Evolutionary conservation across 2,888 invertebrate species (phyloP), one percentile per base, ranked within the genome.

Genomic region (Resseliella maxima): DNA sequence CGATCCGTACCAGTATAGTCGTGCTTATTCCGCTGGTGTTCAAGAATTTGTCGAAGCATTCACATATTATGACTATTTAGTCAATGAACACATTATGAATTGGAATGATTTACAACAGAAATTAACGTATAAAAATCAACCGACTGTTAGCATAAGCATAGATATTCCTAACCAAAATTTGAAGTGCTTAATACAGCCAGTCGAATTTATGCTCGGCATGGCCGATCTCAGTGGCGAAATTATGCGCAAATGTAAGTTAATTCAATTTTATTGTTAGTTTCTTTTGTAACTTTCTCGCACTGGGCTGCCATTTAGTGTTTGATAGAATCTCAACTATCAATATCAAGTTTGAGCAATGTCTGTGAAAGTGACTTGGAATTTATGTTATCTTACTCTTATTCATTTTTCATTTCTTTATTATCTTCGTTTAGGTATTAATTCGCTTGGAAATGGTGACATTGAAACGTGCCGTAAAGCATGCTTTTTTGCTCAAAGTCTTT

Each of bases 171-270:
- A 85, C 0, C 41, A 41, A 41, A 12, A 36, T 59, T n/a, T 6
- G 31, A 85, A 35, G 36, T 90, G 90, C 50, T 88, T 89, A 24
- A 89, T 94, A 10, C 91, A 92, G 24, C 92, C 92, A 3, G 89
- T 89, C 27, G 94, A 94, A 88, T 94, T 93, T 85, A 92, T 98
- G 89, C 91, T 98, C 64, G 98, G 98, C 0, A 90, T 98, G 50
- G 95, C 95, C 0, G 98, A 98, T 91, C 92, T 97, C 41, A 97
- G 96, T 0, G 98, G 98, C 0, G 98, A 98, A 90, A 90, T 98
- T 81, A 98, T 98, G 98, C 92, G 98, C 86, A 94, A 95, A 88
- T 96, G 97, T 86, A n/a, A n/a, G n/a, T n/a, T n/a, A n/a, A n/a
- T n/a, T n/a, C n/a, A n/a, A n/a, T n/a, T n/a, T n/a, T n/a, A n/a